Base-by-base conservation (phyloP, 2,888 invertebrate genomes). In the Eupeodes luniger region DNA sequence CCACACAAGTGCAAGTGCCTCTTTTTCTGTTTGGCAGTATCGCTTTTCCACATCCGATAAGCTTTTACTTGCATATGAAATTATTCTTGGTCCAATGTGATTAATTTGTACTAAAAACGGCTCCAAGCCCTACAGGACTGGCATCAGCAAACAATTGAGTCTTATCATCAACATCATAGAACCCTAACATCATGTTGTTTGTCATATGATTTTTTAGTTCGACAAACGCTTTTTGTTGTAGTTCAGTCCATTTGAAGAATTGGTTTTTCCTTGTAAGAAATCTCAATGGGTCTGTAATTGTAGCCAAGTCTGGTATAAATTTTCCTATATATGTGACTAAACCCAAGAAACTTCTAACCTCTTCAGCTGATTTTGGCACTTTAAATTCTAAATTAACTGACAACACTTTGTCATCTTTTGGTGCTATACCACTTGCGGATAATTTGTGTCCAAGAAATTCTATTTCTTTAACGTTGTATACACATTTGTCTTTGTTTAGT, bases 321-420 rank as follows among this genome's bases (percentile, higher is more conserved):
- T 44, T 62, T 19, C 19, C 61, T 14, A 59, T 59, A n/a, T 59
- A 59, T 36, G 36, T 59, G n/a, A 59, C 59, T 6, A 59, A 36
- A 5, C 59, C 61, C 5, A 40, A 11, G 16, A 61, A 40, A n/a
- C 40, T 61, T 40, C 61, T 36, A 1, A 40, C 40, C 40, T 61
- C 61, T 5, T 61, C 61, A 40, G 36, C n/a, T 10, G 61, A 40
- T 4, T 10, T 34, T 12, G 14, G 59, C 7, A 14, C 59, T 36
- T 36, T 57, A 34, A 59, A 36, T 36, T 44, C n/a, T n/a, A n/a
- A n/a, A n/a, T 62, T 62, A 16, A 16, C 16, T 40, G n/a, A 27
- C 27, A 27, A 27, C 27, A 27, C 27, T 27, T 27, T 27, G 27
- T 27, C 27, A 27, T 27, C n/a, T 40, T 62, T 9, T 7, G 62